Evolutionary conservation across 2,797 vertebrate species (phyloP), one percentile per base, ranked within the genome.

Genomic region (Telmatherina bonti): DNA sequence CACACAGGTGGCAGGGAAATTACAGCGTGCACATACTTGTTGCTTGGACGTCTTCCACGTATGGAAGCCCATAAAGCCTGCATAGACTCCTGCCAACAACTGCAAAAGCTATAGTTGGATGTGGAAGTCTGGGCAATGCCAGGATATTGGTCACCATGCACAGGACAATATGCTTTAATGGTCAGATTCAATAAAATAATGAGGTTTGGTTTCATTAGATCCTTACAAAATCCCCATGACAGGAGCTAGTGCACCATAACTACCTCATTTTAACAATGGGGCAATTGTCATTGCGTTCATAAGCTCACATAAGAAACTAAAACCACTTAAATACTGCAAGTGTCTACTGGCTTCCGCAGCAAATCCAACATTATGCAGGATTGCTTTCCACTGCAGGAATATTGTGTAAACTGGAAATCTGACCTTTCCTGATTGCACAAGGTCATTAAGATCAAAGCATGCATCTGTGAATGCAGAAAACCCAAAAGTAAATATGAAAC

Each of bases 1-100:
- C 84, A 77, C 87, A 90, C 90, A 92, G 92, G 91, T 93, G 90
- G 91, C 86, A 83, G 90, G 79, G 77, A 90, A 89, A 92, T 93
- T 90, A 92, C 81, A 85, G 85, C 26, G 74, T 76, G 71, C 63
- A 78, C 82, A 87, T 72, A 86, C 81, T 84, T 87, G 79, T 72
- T 79, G 67, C 84, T 83, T 88, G 89, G 88, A 92, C 22, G 57
- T 67, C 70, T 70, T 88, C 89, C 91, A 92, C 74, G 64, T 79
- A 71, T 87, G 85, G 84, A 76, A 82, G 87, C 76, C 91, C 85
- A 89, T 90, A 89, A 90, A 89, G 85, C 69, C 85, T 59, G 51
- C 60, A 11, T 29, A 53, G 67, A 47, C 64, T 54, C 38, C 75
- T 85, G 88, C 91, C 88, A 92, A 63, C 12, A 5, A 80, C 85